These are phyloP conservation scores for Chrysomela aeneicollis DNA, from an alignment of 2,888 invertebrate species.

Conservation along the genomic window DNA sequence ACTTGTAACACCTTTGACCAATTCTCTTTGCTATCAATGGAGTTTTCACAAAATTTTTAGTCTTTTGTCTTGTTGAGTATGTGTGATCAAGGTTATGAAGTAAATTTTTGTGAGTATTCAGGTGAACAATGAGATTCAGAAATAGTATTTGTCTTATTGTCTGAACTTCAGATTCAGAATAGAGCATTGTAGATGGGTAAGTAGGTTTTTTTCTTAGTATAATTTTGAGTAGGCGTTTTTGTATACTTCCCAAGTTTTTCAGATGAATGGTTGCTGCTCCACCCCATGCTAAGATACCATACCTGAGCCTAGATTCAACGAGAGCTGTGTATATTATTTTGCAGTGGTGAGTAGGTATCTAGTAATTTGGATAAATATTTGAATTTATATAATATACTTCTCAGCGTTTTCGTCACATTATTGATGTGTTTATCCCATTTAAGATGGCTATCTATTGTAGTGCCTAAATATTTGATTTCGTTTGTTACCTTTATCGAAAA, in stretches of 20 bases:
- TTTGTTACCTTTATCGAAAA: not conserved
- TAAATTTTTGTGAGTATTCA: not conserved
- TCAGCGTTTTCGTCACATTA: too few relatives aligned
- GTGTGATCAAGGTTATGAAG: not conserved
- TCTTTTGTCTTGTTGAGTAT: not conserved
- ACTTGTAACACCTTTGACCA: not conserved
- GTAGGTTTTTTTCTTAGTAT: not conserved
- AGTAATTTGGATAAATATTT: too few relatives aligned
- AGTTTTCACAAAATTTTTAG: not conserved
- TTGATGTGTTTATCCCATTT: too few relatives aligned
- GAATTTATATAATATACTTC: too few relatives aligned
- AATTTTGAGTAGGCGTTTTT: not conserved
- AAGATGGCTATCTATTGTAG: not conserved
- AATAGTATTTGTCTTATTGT: not conserved
- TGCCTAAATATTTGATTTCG: not conserved
- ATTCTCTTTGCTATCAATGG: too few relatives aligned
- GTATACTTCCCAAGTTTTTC: not conserved
- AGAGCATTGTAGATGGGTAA: not conserved
- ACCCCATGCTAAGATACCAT: not conserved
- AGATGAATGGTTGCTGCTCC: not conserved
- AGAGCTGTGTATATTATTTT: too few relatives aligned
- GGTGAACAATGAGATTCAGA: not conserved
- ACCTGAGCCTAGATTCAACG: not conserved
- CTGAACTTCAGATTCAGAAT: not conserved
- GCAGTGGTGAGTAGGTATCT: too few relatives aligned